These are phyloP conservation scores for Cheirogaleus major DNA, from an alignment of 2,797 vertebrate genomes.

Conservation along the genomic window DNA sequence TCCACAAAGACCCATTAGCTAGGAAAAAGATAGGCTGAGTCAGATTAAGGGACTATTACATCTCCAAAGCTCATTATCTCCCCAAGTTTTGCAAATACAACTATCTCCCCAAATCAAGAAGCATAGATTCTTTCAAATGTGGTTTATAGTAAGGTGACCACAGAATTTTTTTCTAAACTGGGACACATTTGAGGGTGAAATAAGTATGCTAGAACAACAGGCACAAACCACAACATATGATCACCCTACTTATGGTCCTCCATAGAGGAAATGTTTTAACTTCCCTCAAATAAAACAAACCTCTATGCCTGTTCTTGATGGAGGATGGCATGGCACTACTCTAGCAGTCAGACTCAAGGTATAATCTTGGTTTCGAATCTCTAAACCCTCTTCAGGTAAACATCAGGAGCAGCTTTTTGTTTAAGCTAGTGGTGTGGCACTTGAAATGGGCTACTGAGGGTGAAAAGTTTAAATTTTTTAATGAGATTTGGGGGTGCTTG, in stretches of 20 bases:
- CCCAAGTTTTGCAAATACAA: constrained; percentile 37
- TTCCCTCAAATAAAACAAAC: constrained; percentile 44
- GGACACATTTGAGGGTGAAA: constrained; percentile 17
- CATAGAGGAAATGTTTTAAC: constrained; percentile 42
- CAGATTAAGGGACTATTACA: constrained; percentile 19
- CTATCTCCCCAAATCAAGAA: constrained; percentile 21
- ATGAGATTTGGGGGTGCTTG: background rate
- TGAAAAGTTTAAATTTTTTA: constrained; percentile 25
- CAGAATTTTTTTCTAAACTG: constrained; percentile 9
- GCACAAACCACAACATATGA: constrained; percentile 33
- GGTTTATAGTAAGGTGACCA: background rate
- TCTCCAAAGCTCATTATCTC: background rate
- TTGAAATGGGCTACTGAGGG: background rate
- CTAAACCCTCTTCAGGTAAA: background rate
- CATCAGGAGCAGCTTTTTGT: background rate
- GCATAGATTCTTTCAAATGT: constrained; percentile 10
- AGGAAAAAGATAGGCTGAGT: constrained; percentile 17
- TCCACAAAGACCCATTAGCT: constrained; percentile 34
- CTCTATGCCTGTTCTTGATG: background rate
- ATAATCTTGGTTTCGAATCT: background rate
- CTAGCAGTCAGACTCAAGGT: background rate
- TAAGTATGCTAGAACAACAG: constrained; percentile 41
- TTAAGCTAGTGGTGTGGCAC: constrained; percentile 18
- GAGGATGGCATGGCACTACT: background rate
- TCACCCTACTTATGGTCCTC: background rate